These are phyloP conservation scores for Drosophila kohkoa DNA, from an alignment of 1,140 invertebrate genomes.

Conservation along the genomic window DNA sequence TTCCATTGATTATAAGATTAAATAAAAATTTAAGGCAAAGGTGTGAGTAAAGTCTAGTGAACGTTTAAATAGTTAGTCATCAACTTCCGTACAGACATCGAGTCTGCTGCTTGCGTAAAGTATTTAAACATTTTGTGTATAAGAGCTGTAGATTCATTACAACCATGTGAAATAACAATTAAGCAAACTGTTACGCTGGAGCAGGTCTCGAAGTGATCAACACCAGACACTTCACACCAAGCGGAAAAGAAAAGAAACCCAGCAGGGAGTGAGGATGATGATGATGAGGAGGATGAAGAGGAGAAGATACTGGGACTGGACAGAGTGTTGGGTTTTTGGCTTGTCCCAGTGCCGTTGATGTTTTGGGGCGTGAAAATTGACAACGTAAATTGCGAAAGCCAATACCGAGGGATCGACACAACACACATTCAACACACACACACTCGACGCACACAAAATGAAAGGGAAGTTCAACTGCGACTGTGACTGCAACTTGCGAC, in stretches of 20 bases:
- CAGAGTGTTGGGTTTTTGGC: conserved; percentile 3
- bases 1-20: too few relatives aligned
- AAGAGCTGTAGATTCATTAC: conserved; percentile 31
- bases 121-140: conserved; percentile 4
- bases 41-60: too few relatives aligned
- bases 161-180: conserved; percentile 64
- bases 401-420: conserved; percentile 34
- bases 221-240: conserved; percentile 34
- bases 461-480: conserved; percentile 6
- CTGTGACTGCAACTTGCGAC: not conserved
- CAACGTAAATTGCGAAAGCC: conserved; percentile 75
- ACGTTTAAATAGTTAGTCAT: too few relatives aligned
- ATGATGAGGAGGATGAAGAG: not conserved
- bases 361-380: conserved; percentile 80
- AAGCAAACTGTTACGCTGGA: conserved; percentile 55
- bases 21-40: too few relatives aligned
- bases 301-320: not conserved
- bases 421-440: too few relatives aligned
- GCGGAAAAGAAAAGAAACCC: conserved; percentile 7
- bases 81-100: not conserved
- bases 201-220: conserved; percentile 24
- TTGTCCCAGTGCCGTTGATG: conserved; percentile 39
- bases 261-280: not conserved
- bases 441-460: not conserved
- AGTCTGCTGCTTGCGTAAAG: not conserved